Percentiles rank a stretch among this genome's conserved stretches.
phyloP scores from a whole-genome alignment of 2,888 invertebrate genomes.

The Tetranychus piercei region DNA sequence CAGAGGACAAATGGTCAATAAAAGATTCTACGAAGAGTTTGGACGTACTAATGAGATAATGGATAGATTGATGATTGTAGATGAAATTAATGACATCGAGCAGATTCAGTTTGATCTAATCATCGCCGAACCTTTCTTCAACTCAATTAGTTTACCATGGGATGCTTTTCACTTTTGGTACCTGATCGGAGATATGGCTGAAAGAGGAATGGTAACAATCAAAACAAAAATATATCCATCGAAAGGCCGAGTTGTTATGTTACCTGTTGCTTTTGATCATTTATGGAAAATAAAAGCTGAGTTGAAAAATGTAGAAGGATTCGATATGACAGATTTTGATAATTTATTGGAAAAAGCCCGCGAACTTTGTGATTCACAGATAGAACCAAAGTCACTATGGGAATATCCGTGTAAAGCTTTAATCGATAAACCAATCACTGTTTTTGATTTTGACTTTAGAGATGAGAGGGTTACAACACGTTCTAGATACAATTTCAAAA shows the following conservation, averaged over 20 bases:
- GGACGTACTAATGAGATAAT: background rate
- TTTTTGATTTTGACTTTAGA: constrained; percentile 16
- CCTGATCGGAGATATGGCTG: constrained; percentile 34
- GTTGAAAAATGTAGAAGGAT: constrained; percentile 52
- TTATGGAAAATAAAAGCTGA: constrained; percentile 77
- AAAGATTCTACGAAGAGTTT: background rate
- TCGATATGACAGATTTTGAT: constrained; percentile 66
- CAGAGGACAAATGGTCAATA: background rate
- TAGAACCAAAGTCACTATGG: constrained; percentile 92
- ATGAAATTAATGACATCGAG: constrained; percentile 16
- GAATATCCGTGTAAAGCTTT: constrained; percentile 64
- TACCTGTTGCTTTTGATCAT: constrained; percentile 67
- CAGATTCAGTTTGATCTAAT: constrained; percentile 44
- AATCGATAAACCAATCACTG: constrained; percentile 21
- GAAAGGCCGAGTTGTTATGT: constrained; percentile 48
- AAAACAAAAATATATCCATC: constrained; percentile 40
- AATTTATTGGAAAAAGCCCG: constrained; percentile 59
- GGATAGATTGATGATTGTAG: constrained; percentile 2
- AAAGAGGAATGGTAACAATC: constrained; percentile 38
- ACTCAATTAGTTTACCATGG: constrained; percentile 62
- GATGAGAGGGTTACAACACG: background rate
- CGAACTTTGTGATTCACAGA: constrained; percentile 50
- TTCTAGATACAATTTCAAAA: background rate
- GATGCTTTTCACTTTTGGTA: constrained; percentile 68
- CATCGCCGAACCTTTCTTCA: constrained; percentile 68